Base-by-base conservation (phyloP, 2,113 vertebrate genomes). In the Isurus oxyrinchus region DNA sequence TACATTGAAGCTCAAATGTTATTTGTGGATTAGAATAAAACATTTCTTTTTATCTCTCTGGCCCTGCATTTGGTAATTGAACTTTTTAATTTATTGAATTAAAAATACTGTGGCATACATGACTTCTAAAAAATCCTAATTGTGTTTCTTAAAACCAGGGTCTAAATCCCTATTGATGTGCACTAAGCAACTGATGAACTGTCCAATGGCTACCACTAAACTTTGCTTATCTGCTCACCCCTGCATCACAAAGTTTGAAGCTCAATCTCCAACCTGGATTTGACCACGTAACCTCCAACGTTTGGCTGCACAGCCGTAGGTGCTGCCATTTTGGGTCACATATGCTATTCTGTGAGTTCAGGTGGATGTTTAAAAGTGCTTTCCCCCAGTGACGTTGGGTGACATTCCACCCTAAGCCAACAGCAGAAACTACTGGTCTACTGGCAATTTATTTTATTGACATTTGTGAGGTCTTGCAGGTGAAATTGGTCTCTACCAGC, bases 21-120 rank as follows among this genome's bases (percentile, higher is more conserved):
- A 61, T 59, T 93, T 93, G 57, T 93, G 31, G 55, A 93, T 93
- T 93, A 61, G 31, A 91, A 91, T 57, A 93, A 93, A 55, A 4
- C 6, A 93, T 93, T n/a, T 61, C 5, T 6, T 44, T 23, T 44
- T 44, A 44, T 49, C 16, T 84, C 81, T 44, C 40, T 6, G 81
- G 40, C 0, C 5, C 81, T 84, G 14, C 40, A 44, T 84, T 84
- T 84, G 81, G 19, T 49, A 84, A 44, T 84, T 49, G 81, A 21
- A 84, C 81, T 23, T 84, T 84, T 44, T 6, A 11, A 84, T 44
- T 23, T 40, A 23, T 84, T 84, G 19, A 21, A 5, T 49, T 84
- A 49, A 5, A 72, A 44, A 44, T 84, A 76, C 31, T 11, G 10
- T 35, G 31, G 8, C 72, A 76, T n/a, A 84, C 49, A 44, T 84